A percentile compares a stretch with the other conserved stretches of the same genome.
phyloP scores from a whole-genome alignment of 2,113 vertebrate species.

The Guaruba guarouba region DNA sequence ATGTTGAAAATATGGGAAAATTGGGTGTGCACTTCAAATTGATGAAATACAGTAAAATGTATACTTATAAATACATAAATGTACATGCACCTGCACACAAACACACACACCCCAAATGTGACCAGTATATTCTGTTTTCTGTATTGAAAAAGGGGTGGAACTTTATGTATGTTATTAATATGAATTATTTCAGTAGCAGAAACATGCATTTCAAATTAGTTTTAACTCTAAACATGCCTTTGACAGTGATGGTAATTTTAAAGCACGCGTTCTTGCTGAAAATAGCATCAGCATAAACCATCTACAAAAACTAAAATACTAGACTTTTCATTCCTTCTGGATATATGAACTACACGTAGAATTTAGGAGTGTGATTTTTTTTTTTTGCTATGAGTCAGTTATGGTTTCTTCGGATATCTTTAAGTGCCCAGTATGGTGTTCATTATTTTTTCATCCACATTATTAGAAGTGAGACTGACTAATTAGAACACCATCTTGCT shows the following conservation, averaged over 20 bases:
- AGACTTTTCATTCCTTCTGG: neutral
- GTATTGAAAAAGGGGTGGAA: neutral
- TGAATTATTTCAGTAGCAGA: neutral
- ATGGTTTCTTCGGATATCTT: neutral
- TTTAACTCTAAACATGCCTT: neutral
- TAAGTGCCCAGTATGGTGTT: neutral
- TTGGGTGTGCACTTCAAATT: neutral
- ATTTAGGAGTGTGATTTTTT: neutral
- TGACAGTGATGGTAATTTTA: neutral
- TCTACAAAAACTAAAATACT: neutral
- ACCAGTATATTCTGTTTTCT: neutral
- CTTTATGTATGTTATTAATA: neutral
- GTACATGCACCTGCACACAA: neutral
- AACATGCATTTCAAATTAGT: neutral
- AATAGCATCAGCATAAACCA: neutral
- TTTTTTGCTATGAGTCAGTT: neutral
- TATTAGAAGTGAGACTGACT: neutral
- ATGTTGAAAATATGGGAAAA: neutral
- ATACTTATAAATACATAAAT: neutral
- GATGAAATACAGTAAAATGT: neutral
- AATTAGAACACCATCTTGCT: neutral
- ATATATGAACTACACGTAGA: neutral
- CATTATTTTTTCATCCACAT: neutral
- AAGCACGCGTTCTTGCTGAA: neutral
- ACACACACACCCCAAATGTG: neutral